Conservation (phyloP, 2,113 vertebrate species). For the Vulpes ferrilata region DNA sequence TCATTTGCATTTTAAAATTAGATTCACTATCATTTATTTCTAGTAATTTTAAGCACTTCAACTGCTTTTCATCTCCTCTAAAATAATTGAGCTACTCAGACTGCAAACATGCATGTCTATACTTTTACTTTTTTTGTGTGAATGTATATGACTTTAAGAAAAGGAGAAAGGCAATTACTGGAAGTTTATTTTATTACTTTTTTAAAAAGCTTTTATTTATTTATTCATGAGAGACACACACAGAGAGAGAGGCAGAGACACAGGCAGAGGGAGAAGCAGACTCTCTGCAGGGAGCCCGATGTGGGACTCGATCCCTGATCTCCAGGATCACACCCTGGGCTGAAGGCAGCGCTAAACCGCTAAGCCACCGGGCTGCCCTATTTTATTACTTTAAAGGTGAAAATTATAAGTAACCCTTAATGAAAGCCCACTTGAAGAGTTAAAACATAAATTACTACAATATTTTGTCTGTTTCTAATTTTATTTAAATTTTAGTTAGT, state of each 20-base stretch:
- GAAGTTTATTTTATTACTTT: background rate
- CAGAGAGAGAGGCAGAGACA: too few species aligned
- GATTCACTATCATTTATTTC: background rate
- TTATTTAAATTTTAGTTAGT: too few species aligned
- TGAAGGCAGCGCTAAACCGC: too few species aligned
- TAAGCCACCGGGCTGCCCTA: too few species aligned
- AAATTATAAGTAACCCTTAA: background rate
- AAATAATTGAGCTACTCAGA: background rate
- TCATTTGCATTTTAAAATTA: conserved; percentile 36
- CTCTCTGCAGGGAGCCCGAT: too few species aligned
- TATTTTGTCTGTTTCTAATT: too few species aligned
- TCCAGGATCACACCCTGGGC: too few species aligned
- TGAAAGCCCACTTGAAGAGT: background rate
- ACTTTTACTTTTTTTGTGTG: background rate
- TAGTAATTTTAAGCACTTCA: background rate
- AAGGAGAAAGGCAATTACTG: background rate
- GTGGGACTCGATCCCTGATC: too few species aligned
- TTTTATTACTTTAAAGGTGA: conserved; percentile 15
- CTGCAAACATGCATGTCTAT: background rate
- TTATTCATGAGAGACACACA: too few species aligned
- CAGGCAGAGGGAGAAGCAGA: too few species aligned
- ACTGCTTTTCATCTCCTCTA: background rate
- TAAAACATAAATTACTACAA: background rate
- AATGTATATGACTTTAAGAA: background rate
- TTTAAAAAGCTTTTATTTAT: too few species aligned